Conservation (phyloP, 2,113 vertebrate species). For the Haemorhous mexicanus region DNA sequence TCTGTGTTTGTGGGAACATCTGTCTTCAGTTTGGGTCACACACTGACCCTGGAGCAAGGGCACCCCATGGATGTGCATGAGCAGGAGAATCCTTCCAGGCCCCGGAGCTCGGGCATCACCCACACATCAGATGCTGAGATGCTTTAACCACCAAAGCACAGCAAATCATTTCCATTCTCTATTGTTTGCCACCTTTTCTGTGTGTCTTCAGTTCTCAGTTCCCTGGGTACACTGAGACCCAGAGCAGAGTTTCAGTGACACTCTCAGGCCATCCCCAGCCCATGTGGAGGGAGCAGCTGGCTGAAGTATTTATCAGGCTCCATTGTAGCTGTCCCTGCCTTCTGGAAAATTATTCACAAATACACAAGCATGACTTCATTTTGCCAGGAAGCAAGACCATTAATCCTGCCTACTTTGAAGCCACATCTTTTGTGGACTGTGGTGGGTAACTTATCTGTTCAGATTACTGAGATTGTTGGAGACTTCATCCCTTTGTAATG, state of each 20-base stretch:
- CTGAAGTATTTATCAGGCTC: not conserved
- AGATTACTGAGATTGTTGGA: not conserved
- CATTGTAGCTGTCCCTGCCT: not conserved
- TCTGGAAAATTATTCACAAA: not conserved
- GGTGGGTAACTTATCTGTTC: conserved; percentile 3
- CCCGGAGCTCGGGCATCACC: not conserved
- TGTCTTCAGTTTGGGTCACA: not conserved
- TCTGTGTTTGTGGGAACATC: not conserved
- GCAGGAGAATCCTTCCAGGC: not conserved
- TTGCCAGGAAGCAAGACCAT: conserved; percentile 28
- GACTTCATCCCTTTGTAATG: conserved; percentile 13
- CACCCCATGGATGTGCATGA: accelerated
- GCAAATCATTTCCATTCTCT: accelerated
- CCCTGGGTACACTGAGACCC: not conserved
- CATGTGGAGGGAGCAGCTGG: not conserved
- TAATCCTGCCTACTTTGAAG: conserved; percentile 27
- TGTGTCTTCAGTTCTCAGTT: not conserved
- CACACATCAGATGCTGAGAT: accelerated
- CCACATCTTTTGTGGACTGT: conserved; percentile 1
- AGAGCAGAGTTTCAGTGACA: not conserved
- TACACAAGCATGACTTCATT: conserved; percentile 22
- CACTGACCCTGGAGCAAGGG: not conserved
- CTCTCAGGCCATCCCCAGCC: not conserved
- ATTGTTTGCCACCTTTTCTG: not conserved
- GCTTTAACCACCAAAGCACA: not conserved